phyloP scores from a whole-genome alignment of 2,113 vertebrate genomes.

The Planiliza haematocheilus region DNA sequence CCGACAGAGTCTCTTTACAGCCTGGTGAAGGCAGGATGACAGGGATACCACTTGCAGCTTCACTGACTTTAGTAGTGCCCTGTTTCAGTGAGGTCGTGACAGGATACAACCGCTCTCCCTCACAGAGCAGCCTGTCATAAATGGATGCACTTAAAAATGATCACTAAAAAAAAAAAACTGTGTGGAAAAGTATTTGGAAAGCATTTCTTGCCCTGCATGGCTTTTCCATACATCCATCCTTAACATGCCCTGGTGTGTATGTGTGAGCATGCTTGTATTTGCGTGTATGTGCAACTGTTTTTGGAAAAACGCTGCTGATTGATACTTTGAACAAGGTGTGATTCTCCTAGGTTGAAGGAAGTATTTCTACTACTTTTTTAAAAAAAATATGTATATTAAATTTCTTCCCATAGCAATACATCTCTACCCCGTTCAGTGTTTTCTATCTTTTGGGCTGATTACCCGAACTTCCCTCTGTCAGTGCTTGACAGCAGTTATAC shows the following conservation, averaged over 20 bases:
- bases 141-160: constrained; percentile 42
- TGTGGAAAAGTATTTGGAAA: constrained; percentile 51
- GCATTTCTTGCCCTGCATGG: constrained; percentile 70
- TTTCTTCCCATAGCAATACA: constrained; percentile 70
- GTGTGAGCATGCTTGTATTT: constrained; percentile 37
- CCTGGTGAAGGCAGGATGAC: constrained; percentile 11
- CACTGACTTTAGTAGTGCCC: constrained; percentile 19
- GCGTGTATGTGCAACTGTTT: constrained; percentile 43
- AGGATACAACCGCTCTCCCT: constrained; percentile 32
- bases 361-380: constrained; percentile 61
- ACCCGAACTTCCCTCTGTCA: constrained; percentile 6
- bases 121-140: constrained; percentile 8
- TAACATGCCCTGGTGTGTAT: constrained; percentile 45
- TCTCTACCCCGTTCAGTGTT: constrained; percentile 42
- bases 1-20: constrained; percentile 18
- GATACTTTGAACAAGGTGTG: constrained; percentile 61
- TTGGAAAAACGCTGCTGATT: constrained; percentile 75
- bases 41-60: constrained; percentile 15
- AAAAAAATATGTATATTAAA: constrained; percentile 4
- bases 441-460: constrained; percentile 43
- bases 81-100: constrained; percentile 33
- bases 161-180: constrained; percentile 48
- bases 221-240: constrained; percentile 64
- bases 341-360: constrained; percentile 54
- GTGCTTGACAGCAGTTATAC: constrained; percentile 20